Evolutionary conservation across 53 echinoderm and acorn worm genomes (phyloP).

Genomic region (Mesocentrotus franciscanus): DNA sequence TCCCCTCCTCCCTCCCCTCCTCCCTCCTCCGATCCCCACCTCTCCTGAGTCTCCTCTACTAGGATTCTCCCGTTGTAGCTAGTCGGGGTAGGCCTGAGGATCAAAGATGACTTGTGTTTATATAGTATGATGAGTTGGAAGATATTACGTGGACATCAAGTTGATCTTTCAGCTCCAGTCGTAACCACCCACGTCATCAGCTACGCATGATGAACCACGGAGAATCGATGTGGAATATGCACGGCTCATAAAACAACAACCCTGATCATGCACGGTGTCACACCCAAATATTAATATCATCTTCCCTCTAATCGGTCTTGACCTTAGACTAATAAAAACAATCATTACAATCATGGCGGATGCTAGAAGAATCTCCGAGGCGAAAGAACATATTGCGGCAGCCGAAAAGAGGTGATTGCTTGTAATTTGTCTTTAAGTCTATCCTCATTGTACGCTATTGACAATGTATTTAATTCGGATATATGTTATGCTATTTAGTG

Average conservation of each 20-base stretch:
- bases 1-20: neutral
- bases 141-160: too few relatives aligned
- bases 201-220: neutral
- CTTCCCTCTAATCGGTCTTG: conserved; percentile 31
- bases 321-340: conserved; percentile 57
- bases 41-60: too few relatives aligned
- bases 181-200: conserved; percentile 2
- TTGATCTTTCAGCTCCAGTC: neutral
- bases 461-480: neutral
- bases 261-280: neutral
- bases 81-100: too few relatives aligned
- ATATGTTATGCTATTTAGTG: neutral
- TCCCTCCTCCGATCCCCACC: neutral
- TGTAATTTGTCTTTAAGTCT: too few relatives aligned
- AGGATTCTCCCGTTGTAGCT: neutral
- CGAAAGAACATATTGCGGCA: conserved; percentile 76
- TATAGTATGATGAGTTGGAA: too few relatives aligned
- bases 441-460: neutral
- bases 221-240: neutral
- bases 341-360: conserved; percentile 72
- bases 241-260: neutral
- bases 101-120: too few relatives aligned
- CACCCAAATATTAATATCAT: neutral
- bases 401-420: conserved; percentile 85
- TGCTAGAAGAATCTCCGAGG: conserved; percentile 79